Conservation (phyloP, 37 sponge, comb jelly and placozoan species). For the Chondrosia reniformis region DNA sequence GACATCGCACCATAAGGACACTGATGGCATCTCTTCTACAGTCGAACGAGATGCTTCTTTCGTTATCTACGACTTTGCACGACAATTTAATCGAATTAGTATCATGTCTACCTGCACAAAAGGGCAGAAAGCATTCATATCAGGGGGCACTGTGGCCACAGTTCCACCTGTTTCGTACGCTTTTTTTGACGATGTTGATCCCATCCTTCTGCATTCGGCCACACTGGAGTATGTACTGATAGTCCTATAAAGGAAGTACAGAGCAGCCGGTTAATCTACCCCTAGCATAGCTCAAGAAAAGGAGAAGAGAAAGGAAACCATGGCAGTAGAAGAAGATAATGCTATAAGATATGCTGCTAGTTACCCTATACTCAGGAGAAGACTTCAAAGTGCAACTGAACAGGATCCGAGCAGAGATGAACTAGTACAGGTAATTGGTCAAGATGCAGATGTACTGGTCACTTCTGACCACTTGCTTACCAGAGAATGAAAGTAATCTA, state of each 20-base stretch:
- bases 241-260: background rate
- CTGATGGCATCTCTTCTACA: background rate
- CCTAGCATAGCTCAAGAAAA: background rate
- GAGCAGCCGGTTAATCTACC: background rate
- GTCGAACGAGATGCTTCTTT: background rate
- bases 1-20: background rate
- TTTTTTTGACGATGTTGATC: background rate
- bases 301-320: background rate
- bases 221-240: background rate
- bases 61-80: no score
- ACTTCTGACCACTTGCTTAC: background rate
- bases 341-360: background rate
- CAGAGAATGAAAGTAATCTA: background rate
- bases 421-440: background rate
- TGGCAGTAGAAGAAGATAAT: background rate
- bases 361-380: background rate
- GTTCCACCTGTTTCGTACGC: background rate
- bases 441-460: constrained; percentile 14
- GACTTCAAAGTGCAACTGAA: no score
- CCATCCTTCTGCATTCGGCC: background rate
- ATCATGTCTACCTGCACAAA: background rate
- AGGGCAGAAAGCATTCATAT: background rate
- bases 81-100: no score
- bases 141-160: no score
- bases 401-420: no score